phyloP scores from a whole-genome alignment of 2,888 invertebrate genomes.

The Rhopalosiphum nymphaeae region DNA sequence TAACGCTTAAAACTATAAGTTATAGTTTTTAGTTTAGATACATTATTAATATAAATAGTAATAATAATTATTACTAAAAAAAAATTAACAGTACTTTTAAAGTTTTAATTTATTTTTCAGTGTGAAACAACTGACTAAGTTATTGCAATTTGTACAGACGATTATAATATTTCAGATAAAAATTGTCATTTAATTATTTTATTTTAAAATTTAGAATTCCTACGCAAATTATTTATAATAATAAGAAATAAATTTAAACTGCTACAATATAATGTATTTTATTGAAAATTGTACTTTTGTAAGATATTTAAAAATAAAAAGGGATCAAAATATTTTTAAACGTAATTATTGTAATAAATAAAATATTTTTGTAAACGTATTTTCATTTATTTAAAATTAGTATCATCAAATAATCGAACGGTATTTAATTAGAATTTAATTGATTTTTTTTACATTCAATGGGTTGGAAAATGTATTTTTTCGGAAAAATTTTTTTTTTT shows the following conservation, averaged over 20 bases:
- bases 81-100: neutral
- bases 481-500: neutral
- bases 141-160: neutral
- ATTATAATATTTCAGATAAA: neutral
- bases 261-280: neutral
- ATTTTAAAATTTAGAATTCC: neutral
- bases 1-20: neutral
- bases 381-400: neutral
- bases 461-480: neutral
- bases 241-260: neutral
- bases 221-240: neutral
- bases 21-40: neutral
- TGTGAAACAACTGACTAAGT: neutral
- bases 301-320: neutral
- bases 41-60: neutral
- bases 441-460: neutral
- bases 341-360: neutral
- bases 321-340: neutral
- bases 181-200: neutral
- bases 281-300: neutral
- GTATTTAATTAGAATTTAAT: neutral
- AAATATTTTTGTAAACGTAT: neutral
- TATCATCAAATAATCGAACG: neutral
- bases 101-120: neutral
- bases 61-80: neutral